These are phyloP conservation scores for Heliconius himera DNA, from an alignment of 1,140 invertebrate genomes.

Conservation along the genomic window DNA sequence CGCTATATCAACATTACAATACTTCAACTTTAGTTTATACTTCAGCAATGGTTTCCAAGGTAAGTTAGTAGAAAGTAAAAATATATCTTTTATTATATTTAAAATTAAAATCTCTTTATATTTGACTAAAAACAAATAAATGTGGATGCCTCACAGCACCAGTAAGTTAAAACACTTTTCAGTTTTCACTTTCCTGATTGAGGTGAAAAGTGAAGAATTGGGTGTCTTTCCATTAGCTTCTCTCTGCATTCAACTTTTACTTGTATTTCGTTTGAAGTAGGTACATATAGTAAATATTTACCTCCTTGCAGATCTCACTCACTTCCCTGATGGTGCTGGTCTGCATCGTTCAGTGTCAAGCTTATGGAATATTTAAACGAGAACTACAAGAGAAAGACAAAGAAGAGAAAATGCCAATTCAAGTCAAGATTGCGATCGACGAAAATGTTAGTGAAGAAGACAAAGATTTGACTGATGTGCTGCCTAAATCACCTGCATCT, in stretches of 20 bases:
- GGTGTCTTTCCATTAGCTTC: background rate
- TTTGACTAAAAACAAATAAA: background rate
- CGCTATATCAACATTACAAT: background rate
- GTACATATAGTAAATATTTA: background rate
- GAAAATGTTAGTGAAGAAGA: background rate
- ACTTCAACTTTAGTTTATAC: background rate
- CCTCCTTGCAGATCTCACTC: conserved; percentile 19
- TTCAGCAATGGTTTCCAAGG: conserved; percentile 8
- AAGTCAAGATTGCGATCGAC: background rate
- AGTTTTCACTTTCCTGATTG: too few relatives aligned
- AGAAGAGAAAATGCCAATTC: background rate
- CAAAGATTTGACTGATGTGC: background rate
- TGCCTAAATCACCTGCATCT: background rate
- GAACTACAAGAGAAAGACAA: background rate
- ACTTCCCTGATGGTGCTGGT: conserved; percentile 1
- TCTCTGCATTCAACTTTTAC: background rate
- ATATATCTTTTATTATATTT: background rate
- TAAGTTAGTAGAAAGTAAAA: background rate
- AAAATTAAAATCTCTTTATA: background rate
- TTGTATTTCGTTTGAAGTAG: too few relatives aligned
- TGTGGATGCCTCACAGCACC: background rate
- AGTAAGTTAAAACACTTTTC: too few relatives aligned
- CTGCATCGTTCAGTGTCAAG: conserved; percentile 12
- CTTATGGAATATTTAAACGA: background rate
- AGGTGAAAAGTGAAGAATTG: background rate